Base-by-base conservation (phyloP, 2,797 vertebrate genomes). In the Acanthornis magna region DNA sequence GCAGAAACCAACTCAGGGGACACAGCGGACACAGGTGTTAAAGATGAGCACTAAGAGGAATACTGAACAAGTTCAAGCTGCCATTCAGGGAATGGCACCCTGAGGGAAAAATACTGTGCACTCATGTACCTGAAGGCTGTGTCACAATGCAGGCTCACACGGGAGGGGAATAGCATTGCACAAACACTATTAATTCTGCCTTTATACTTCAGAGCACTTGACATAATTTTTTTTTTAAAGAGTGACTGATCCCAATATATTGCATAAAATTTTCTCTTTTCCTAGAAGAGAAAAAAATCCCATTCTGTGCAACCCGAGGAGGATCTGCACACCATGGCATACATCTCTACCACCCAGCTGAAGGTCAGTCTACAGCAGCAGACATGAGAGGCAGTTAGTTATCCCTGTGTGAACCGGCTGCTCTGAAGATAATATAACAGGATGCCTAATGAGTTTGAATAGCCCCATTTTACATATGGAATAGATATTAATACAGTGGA, bases 1-100 rank as follows among this genome's bases (percentile, higher is more conserved):
- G 11, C 45, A 47, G 50, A 34, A 40, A 51, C 13, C 0, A 0
- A 8, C 20, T 57, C 3, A 50, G 29, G 38, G 20, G 10, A 10
- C 42, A 42, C 3, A 50, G 29, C 34, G 20, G 10, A 10, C 42
- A 42, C 25, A 26, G 1, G 8, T 1, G 0, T 26, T 20, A 18
- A 26, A 65, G 23, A 58, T 1, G 4, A 89, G 12, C 55, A 66
- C n/a, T 66, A 48, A 63, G 45, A 82, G 61, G 82, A 66, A 70
- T 6, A 78, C 1, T 23, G 29, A 91, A 78, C n/a, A 27, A 72
- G 34, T 45, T 88, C 34, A 25, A 66, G 75, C 40, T 91, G 66
- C 57, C 67, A 38, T 61, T 87, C 85, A 50, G 6, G 13, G 45
- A 88, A 53, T 0, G 6, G 58, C 5, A 2, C 34, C 55, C 55